Conservation (phyloP, 2,888 invertebrate genomes). For the Hypercompe scribonia region DNA sequence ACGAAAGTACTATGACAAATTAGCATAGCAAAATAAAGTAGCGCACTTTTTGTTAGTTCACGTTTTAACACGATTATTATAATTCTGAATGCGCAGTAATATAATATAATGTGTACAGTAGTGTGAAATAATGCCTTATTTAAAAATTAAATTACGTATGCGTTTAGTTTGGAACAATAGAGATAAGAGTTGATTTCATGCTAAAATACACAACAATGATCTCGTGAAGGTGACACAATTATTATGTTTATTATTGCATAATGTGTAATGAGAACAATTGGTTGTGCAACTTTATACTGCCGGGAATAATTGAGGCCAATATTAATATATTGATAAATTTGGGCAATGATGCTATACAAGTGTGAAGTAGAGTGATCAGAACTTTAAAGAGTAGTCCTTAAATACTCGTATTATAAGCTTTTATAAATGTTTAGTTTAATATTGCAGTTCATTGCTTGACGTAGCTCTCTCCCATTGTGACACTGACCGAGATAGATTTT, state of each 20-base stretch:
- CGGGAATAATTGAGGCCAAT: constrained; percentile 31
- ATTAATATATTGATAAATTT: not conserved
- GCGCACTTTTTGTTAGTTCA: not conserved
- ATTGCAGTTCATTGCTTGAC: too few species aligned
- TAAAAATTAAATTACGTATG: constrained; percentile 45
- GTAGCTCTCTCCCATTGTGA: too few species aligned
- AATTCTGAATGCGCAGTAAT: constrained; percentile 36
- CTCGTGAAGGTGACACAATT: constrained; percentile 57
- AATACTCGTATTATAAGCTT: not conserved
- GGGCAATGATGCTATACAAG: not conserved
- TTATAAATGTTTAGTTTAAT: too few species aligned
- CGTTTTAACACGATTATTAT: constrained; percentile 1
- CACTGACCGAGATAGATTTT: too few species aligned
- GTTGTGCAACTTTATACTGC: constrained; percentile 34
- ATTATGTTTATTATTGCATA: constrained; percentile 48
- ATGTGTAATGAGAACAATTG: constrained; percentile 51
- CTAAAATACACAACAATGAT: constrained; percentile 57
- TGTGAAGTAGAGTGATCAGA: not conserved
- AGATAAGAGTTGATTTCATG: constrained; percentile 49
- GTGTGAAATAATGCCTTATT: constrained; percentile 27
- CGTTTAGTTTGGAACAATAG: constrained; percentile 54
- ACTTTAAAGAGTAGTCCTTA: too few species aligned
- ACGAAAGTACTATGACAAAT: not conserved
- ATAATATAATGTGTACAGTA: constrained; percentile 16
- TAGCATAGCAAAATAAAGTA: not conserved